Evolutionary conservation across 2,797 vertebrate species (phyloP).

Genomic region (Vireo griseus): DNA sequence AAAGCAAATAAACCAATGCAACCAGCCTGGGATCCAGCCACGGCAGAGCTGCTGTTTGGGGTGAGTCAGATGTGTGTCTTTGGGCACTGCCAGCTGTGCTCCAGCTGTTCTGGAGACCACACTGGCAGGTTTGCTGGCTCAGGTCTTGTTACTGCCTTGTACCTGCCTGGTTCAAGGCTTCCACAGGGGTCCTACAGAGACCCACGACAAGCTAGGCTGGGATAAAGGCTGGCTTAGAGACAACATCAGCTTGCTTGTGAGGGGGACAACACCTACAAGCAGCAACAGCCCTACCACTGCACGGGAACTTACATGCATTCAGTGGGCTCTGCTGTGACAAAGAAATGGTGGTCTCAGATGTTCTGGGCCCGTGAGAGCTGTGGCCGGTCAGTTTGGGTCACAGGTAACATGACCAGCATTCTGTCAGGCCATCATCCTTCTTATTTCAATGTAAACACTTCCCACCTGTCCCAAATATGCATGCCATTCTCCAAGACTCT

Average conservation of each 20-base stretch:
- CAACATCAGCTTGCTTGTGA: not conserved
- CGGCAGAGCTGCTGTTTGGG: not conserved
- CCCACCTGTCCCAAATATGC: constrained; percentile 89
- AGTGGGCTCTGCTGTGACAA: not conserved
- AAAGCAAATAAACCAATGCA: not conserved
- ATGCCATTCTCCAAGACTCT: constrained; percentile 80
- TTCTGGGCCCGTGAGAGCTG: not conserved
- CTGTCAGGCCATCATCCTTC: constrained; percentile 71
- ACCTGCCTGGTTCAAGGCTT: not conserved
- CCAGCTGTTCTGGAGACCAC: not conserved
- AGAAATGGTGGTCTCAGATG: not conserved
- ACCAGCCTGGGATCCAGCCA: not conserved
- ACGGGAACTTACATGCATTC: not conserved
- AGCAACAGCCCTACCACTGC: not conserved
- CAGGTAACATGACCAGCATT: constrained; percentile 76
- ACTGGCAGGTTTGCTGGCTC: not conserved
- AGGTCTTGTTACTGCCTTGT: not conserved
- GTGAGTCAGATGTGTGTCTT: not conserved
- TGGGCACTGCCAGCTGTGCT: not conserved
- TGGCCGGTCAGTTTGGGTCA: constrained; percentile 76
- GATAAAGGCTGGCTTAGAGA: not conserved
- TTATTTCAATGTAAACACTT: constrained; percentile 90
- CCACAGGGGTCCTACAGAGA: not conserved
- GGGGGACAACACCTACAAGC: not conserved
- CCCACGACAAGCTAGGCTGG: not conserved